A percentile compares a stretch with the other conserved stretches of the same genome.
These are phyloP conservation scores for Diadema setosum DNA, from an alignment of 35 echinoderm and acorn worm genomes.

Conservation along the genomic window DNA sequence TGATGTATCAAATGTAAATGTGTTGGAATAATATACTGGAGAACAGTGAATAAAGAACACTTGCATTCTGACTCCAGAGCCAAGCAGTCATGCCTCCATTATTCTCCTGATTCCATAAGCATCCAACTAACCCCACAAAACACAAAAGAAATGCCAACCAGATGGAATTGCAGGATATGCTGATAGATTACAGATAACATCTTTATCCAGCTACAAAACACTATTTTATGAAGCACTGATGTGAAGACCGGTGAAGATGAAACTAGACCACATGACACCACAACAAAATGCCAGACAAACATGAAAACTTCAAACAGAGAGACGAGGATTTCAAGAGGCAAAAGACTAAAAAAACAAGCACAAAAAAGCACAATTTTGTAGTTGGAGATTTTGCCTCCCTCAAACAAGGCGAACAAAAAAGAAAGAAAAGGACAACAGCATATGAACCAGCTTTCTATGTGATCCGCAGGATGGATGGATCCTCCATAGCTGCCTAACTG, in stretches of 20 bases:
- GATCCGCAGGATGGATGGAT: slow-evolving; percentile 29
- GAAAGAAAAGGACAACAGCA: slow-evolving; percentile 49
- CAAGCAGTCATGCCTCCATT: no score
- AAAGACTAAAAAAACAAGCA: slow-evolving; percentile 34
- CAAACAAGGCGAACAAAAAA: slow-evolving; percentile 40
- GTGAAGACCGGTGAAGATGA: slow-evolving; percentile 10
- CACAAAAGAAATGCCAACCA: slow-evolving; percentile 33
- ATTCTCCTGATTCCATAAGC: no score
- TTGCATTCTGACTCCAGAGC: no score
- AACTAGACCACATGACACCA: slow-evolving; percentile 1
- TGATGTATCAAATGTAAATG: no score
- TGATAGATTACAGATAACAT: slow-evolving; percentile 42
- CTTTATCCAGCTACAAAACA: slow-evolving; percentile 33
- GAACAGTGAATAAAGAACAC: no score
- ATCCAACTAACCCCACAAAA: no score
- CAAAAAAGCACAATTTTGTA: slow-evolving; percentile 37
- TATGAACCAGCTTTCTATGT: slow-evolving; percentile 73
- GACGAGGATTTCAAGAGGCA: slow-evolving; percentile 17
- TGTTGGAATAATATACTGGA: no score
- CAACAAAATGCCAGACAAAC: neutral
- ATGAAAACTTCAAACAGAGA: neutral
- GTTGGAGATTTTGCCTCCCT: slow-evolving; percentile 48
- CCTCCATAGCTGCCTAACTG: slow-evolving; percentile 52
- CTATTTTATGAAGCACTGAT: slow-evolving; percentile 53
- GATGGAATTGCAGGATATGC: slow-evolving; percentile 44